Conservation (phyloP, 64 coral and sea anemone genomes). For the Orbicella faveolata region DNA sequence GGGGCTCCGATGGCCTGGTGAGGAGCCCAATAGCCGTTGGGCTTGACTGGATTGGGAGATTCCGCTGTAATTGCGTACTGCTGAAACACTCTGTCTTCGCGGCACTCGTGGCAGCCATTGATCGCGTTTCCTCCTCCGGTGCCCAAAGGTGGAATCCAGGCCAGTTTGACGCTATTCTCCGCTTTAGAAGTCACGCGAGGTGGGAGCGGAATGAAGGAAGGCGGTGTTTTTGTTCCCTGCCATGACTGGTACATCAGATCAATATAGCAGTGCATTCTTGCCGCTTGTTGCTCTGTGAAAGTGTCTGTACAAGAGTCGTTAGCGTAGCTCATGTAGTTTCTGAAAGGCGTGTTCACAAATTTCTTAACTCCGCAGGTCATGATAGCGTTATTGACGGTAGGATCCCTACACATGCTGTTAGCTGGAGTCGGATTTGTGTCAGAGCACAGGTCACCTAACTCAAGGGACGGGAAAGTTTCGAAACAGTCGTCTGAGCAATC, state of each 20-base stretch:
- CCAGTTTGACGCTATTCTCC: constrained; percentile 41
- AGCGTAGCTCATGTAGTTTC: constrained; percentile 95
- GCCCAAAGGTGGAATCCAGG: constrained; percentile 90
- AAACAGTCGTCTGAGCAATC: constrained; percentile 81
- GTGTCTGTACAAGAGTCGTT: constrained; percentile 80
- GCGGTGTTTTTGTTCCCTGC: constrained; percentile 63
- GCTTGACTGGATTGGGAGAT: constrained; percentile 56
- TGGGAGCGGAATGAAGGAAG: constrained; percentile 89
- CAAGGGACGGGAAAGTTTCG: constrained; percentile 87
- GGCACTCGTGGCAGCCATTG: constrained; percentile 86
- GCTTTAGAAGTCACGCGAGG: constrained; percentile 73
- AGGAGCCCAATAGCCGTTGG: constrained; percentile 61
- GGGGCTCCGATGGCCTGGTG: constrained; percentile 88
- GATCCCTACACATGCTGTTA: constrained; percentile 65
- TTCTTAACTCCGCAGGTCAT: constrained; percentile 44
- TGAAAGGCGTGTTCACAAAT: constrained; percentile 71
- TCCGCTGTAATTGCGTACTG: constrained; percentile 82
- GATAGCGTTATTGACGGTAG: background rate
- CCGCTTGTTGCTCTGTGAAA: constrained; percentile 84
- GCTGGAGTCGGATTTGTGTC: constrained; percentile 91
- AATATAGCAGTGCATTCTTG: constrained; percentile 95
- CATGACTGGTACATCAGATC: constrained; percentile 92
- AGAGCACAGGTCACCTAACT: constrained; percentile 91
- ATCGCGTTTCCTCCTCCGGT: constrained; percentile 87
- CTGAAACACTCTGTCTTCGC: constrained; percentile 77